phyloP scores from a whole-genome alignment of 1,140 invertebrate species.

The Nebria ingens region DNA sequence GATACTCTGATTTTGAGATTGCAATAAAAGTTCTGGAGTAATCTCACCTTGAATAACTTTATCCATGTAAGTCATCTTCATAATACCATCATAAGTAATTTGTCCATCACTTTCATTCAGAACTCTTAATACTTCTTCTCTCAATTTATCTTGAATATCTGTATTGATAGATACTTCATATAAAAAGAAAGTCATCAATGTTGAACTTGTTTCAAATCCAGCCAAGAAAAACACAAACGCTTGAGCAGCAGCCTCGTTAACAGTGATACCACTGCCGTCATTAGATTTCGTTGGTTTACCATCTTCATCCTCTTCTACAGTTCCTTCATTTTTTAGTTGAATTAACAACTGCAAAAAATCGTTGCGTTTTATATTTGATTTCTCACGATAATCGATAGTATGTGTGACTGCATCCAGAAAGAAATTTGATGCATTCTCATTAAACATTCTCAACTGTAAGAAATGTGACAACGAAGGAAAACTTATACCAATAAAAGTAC shows the following conservation, averaged over 20 bases:
- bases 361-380: conserved; percentile 37
- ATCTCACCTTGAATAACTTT: conserved; percentile 40
- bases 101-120: conserved; percentile 33
- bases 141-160: conserved; percentile 45
- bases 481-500: conserved; percentile 13
- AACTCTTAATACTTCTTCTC: conserved; percentile 43
- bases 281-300: not conserved
- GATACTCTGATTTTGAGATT: too few relatives aligned
- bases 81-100: conserved; percentile 41
- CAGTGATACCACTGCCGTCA: not conserved
- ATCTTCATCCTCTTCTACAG: conserved; percentile 24
- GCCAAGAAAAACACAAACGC: conserved; percentile 39
- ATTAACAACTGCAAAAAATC: conserved; percentile 46
- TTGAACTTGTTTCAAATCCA: conserved; percentile 41
- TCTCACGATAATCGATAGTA: conserved; percentile 39
- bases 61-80: conserved; percentile 45
- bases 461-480: conserved; percentile 8
- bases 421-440: conserved; percentile 29
- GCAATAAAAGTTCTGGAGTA: too few relatives aligned
- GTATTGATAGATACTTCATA: conserved; percentile 42
- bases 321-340: conserved; percentile 37
- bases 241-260: conserved; percentile 29
- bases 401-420: conserved; percentile 41
- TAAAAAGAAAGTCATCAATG: conserved; percentile 36
- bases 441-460: conserved; percentile 1